These are phyloP conservation scores for Pollenia griseotomentosa DNA, from an alignment of 2,888 invertebrate genomes.

Conservation along the genomic window DNA sequence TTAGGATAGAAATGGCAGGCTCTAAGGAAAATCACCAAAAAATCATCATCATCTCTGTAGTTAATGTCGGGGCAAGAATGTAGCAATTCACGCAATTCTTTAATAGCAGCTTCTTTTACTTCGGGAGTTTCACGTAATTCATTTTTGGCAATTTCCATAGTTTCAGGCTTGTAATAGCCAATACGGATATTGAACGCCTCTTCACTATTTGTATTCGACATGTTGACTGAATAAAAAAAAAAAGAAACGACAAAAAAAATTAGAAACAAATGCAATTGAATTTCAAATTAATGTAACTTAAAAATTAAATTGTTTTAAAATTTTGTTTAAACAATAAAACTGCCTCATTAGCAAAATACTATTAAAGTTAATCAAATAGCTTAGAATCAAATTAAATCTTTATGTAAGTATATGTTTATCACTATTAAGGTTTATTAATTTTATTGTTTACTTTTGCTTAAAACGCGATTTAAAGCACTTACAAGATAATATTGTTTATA, in stretches of 20 bases:
- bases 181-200: slow-evolving; percentile 86
- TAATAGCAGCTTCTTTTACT: slow-evolving; percentile 86
- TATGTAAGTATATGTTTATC: slow-evolving; percentile 38
- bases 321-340: slow-evolving; percentile 52
- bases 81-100: slow-evolving; percentile 87
- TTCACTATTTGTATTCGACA: slow-evolving; percentile 78
- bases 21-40: slow-evolving; percentile 90
- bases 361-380: slow-evolving; percentile 47
- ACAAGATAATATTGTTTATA: slow-evolving; percentile 13
- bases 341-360: slow-evolving; percentile 35
- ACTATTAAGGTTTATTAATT: slow-evolving; percentile 30
- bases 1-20: slow-evolving; percentile 93
- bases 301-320: not conserved
- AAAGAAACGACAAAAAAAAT: slow-evolving; percentile 32
- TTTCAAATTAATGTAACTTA: not conserved
- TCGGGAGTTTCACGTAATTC: slow-evolving; percentile 91
- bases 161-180: slow-evolving; percentile 86
- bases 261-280: slow-evolving; percentile 37
- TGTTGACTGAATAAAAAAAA: slow-evolving; percentile 66
- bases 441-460: slow-evolving; percentile 40
- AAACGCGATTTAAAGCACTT: slow-evolving; percentile 48
- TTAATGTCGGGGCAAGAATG: slow-evolving; percentile 88
- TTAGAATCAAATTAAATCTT: slow-evolving; percentile 18
- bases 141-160: slow-evolving; percentile 86
- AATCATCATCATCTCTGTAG: slow-evolving; percentile 90